phyloP scores from a whole-genome alignment of 2,888 invertebrate genomes.

The Dasysyrphus tricinctus region DNA sequence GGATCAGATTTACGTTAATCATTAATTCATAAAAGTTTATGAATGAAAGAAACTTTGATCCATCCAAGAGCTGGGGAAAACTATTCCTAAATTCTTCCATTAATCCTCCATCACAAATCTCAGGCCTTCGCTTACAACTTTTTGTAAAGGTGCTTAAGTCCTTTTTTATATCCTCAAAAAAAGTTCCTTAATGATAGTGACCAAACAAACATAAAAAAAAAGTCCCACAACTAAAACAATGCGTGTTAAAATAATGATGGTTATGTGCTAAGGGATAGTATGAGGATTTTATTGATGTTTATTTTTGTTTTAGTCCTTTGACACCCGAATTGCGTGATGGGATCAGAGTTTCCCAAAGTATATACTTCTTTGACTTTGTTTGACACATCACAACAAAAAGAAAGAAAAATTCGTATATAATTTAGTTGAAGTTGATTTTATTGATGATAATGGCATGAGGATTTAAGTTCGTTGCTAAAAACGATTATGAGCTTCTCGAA shows the following conservation, averaged over 20 bases:
- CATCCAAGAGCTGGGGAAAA: constrained; percentile 4
- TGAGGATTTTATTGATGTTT: constrained; percentile 53
- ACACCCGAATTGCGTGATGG: constrained; percentile 67
- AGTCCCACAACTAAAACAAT: background rate
- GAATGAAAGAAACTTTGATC: constrained; percentile 19
- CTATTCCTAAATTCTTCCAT: constrained; percentile 33
- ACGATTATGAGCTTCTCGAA: constrained; percentile 54
- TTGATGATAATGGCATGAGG: constrained; percentile 49
- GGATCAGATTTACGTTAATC: constrained; percentile 16
- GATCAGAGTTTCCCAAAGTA: constrained; percentile 66
- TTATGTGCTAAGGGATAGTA: background rate
- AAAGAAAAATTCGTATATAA: constrained; percentile 41
- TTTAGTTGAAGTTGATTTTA: constrained; percentile 58
- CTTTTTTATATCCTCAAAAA: constrained; percentile 25
- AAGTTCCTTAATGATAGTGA: constrained; percentile 53
- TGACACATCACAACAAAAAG: constrained; percentile 14
- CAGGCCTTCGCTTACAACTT: constrained; percentile 56
- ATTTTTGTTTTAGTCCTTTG: constrained; percentile 63
- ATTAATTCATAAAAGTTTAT: constrained; percentile 20
- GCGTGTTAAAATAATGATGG: constrained; percentile 37
- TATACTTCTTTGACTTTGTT: constrained; percentile 53
- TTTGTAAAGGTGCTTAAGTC: constrained; percentile 44
- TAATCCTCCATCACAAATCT: constrained; percentile 1
- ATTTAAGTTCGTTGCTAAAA: constrained; percentile 51
- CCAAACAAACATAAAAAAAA: constrained; percentile 3